Evolutionary conservation across 1,140 invertebrate genomes (phyloP).

Genomic region (Drosophila seguyi): DNA sequence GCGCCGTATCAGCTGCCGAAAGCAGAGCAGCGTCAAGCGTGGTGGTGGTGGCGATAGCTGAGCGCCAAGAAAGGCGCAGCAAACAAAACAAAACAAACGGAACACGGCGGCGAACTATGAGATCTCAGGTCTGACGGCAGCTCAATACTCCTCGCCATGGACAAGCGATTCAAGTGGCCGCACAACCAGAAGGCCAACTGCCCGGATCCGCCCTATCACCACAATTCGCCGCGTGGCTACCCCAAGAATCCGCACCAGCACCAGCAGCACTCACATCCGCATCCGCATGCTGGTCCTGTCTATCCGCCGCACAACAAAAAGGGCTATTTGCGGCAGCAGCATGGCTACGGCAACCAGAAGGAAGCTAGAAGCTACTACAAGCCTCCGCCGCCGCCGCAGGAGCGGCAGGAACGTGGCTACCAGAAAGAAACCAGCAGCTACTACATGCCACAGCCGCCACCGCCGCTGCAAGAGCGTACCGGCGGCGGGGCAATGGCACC

Average conservation of each 20-base stretch:
- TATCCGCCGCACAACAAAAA: constrained; percentile 25
- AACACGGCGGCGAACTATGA: constrained; percentile 50
- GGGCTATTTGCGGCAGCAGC: constrained; percentile 34
- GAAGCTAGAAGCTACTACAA: constrained; percentile 42
- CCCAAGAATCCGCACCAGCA: constrained; percentile 2
- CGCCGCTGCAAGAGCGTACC: neutral
- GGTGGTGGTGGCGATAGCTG: constrained; percentile 45
- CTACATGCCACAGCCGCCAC: constrained; percentile 34
- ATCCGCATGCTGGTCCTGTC: constrained; percentile 6
- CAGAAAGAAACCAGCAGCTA: constrained; percentile 30
- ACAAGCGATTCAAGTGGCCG: constrained; percentile 64
- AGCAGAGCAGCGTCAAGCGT: constrained; percentile 42
- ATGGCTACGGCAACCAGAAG: constrained; percentile 29
- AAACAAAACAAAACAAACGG: constrained; percentile 67
- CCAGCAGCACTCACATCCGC: neutral
- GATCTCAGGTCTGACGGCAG: constrained; percentile 32
- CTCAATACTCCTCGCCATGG: constrained; percentile 46
- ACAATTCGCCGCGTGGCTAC: constrained; percentile 24
- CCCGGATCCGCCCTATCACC: constrained; percentile 41
- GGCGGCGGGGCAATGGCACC: constrained; percentile 31
- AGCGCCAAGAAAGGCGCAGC: constrained; percentile 20
- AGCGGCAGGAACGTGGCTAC: constrained; percentile 20
- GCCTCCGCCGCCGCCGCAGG: constrained; percentile 11
- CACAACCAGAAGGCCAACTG: constrained; percentile 36
- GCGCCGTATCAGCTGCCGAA: constrained; percentile 60